A percentile compares a stretch with the other conserved stretches of the same genome.
Evolutionary conservation across 1,140 invertebrate species (phyloP).

Genomic region (Dryas iulia): DNA sequence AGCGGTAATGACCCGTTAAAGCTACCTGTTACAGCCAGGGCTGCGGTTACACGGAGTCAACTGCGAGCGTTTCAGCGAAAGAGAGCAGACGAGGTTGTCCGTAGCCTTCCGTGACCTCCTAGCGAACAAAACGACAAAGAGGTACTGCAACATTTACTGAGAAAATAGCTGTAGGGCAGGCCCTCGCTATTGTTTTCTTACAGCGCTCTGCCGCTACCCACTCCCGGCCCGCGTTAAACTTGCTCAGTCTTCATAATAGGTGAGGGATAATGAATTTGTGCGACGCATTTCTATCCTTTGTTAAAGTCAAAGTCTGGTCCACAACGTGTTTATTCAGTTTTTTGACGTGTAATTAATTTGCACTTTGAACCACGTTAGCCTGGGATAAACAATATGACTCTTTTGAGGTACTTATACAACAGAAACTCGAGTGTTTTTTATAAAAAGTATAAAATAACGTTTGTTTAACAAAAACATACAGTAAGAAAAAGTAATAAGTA

Average conservation of each 20-base stretch:
- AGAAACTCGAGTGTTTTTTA: background rate
- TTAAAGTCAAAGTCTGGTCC: conserved; percentile 22
- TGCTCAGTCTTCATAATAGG: conserved; percentile 51
- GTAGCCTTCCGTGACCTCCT: conserved; percentile 55
- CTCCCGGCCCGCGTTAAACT: conserved; percentile 43
- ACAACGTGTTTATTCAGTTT: conserved; percentile 26
- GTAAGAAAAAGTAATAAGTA: background rate
- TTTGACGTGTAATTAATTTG: conserved; percentile 25
- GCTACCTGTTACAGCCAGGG: conserved; percentile 51
- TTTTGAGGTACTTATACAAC: background rate
- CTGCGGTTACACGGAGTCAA: conserved; percentile 63
- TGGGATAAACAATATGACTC: background rate
- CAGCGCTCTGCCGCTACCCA: conserved; percentile 37
- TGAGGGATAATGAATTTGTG: conserved; percentile 42
- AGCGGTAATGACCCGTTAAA: conserved; percentile 63
- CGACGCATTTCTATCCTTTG: conserved; percentile 31
- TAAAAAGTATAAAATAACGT: background rate
- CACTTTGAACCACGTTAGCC: background rate
- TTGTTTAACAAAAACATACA: background rate
- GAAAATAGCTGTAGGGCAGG: conserved; percentile 67
- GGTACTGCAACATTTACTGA: conserved; percentile 64
- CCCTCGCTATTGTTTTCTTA: conserved; percentile 69
- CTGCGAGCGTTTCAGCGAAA: conserved; percentile 53
- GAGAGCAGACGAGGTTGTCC: conserved; percentile 59
- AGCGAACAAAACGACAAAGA: conserved; percentile 63